A percentile compares a stretch with the other conserved stretches of the same genome.
Conservation (phyloP, 1,140 invertebrate genomes). For the Microplitis demolitor region DNA sequence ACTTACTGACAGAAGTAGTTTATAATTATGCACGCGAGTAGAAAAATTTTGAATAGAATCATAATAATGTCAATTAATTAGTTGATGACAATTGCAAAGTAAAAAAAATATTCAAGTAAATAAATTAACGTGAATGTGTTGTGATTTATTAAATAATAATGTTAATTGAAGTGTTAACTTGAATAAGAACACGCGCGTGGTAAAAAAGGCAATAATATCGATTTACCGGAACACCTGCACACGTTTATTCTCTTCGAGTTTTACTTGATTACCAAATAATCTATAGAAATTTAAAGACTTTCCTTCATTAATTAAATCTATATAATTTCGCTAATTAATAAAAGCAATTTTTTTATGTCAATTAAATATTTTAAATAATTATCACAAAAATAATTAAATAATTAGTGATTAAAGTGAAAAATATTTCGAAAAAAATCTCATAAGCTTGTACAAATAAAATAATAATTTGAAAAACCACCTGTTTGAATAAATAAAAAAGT, state of each 20-base stretch:
- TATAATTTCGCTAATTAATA: not conserved
- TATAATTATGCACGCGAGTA: too few species aligned
- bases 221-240: conserved; percentile 38
- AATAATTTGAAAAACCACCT: too few species aligned
- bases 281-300: not conserved
- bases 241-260: conserved; percentile 21
- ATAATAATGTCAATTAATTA: too few species aligned
- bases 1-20: too few species aligned
- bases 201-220: conserved; percentile 46
- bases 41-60: too few species aligned
- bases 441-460: too few species aligned
- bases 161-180: not conserved
- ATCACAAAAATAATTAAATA: too few species aligned
- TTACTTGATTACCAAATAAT: conserved; percentile 27
- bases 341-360: too few species aligned
- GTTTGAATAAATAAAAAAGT: too few species aligned
- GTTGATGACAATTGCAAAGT: too few species aligned
- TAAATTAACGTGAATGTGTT: not conserved
- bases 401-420: too few species aligned
- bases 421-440: not conserved
- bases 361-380: too few species aligned
- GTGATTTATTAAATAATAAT: not conserved
- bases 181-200: conserved; percentile 17
- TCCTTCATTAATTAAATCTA: not conserved
- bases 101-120: not conserved